Conservation (phyloP, 2,888 invertebrate genomes). For the Morinoia aosen region DNA sequence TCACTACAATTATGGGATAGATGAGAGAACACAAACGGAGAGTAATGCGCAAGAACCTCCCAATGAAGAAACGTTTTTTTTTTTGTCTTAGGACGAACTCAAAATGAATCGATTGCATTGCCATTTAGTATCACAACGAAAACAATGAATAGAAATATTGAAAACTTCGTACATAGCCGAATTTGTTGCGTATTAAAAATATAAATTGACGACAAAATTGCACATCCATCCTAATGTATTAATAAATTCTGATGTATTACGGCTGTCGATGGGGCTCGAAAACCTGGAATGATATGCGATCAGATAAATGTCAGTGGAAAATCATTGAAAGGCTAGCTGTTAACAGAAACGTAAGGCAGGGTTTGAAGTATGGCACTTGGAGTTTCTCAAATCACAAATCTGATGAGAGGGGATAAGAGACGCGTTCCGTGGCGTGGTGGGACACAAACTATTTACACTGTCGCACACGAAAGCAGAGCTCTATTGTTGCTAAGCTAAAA, state of each 20-base stretch:
- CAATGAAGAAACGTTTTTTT: not conserved
- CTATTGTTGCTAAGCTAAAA: not conserved
- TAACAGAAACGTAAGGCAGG: not conserved
- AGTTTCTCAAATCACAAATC: constrained; percentile 2
- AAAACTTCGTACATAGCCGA: not conserved
- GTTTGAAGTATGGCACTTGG: not conserved
- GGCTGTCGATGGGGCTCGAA: not conserved
- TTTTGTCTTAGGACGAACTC: not conserved
- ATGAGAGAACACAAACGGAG: not conserved
- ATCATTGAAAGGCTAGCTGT: not conserved
- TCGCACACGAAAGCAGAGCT: constrained; percentile 19
- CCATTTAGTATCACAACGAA: not conserved
- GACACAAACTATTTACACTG: not conserved
- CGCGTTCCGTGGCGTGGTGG: constrained; percentile 33
- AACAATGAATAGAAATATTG: not conserved
- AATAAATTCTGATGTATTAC: not conserved
- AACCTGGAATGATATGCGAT: not conserved
- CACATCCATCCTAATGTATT: not conserved
- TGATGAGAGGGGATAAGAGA: not conserved
- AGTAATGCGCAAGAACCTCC: not conserved
- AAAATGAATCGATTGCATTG: not conserved
- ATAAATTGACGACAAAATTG: not conserved
- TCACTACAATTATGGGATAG: constrained; percentile 1
- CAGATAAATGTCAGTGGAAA: not conserved
- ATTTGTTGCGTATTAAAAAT: not conserved